phyloP scores from a whole-genome alignment of 2,797 vertebrate genomes.

The Spinus pinus region DNA sequence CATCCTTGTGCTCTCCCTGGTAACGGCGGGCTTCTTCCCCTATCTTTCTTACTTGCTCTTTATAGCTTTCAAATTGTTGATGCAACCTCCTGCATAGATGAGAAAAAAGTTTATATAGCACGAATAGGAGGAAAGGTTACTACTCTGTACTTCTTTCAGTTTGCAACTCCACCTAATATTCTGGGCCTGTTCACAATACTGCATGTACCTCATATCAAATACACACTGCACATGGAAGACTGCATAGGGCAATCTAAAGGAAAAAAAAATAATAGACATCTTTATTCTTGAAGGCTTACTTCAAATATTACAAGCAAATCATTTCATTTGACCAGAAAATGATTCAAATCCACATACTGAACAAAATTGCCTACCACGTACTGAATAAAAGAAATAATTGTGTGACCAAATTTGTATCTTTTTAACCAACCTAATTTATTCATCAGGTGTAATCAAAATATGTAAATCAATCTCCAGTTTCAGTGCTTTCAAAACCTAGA shows the following conservation, averaged over 20 bases:
- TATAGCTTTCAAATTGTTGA: constrained; percentile 99
- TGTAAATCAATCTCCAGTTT: neutral
- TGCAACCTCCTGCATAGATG: constrained; percentile 88
- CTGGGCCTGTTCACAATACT: neutral
- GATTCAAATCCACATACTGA: neutral
- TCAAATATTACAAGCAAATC: neutral
- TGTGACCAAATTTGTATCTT: neutral
- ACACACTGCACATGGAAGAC: neutral
- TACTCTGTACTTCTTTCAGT: neutral
- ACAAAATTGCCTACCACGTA: neutral
- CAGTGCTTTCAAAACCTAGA: neutral
- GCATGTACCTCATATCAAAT: neutral
- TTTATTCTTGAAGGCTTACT: neutral
- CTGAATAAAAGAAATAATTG: neutral
- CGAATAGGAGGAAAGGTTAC: neutral
- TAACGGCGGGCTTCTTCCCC: constrained; percentile 91
- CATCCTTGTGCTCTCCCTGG: constrained; percentile 94
- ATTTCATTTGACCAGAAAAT: neutral
- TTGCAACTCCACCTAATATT: neutral
- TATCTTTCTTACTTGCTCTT: constrained; percentile 96
- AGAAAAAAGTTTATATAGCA: constrained; percentile 68
- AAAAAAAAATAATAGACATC: neutral
- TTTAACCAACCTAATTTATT: neutral
- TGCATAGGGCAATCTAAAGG: neutral
- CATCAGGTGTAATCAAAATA: neutral